Conservation (phyloP, 2,797 vertebrate genomes). For the Pterois miles region DNA sequence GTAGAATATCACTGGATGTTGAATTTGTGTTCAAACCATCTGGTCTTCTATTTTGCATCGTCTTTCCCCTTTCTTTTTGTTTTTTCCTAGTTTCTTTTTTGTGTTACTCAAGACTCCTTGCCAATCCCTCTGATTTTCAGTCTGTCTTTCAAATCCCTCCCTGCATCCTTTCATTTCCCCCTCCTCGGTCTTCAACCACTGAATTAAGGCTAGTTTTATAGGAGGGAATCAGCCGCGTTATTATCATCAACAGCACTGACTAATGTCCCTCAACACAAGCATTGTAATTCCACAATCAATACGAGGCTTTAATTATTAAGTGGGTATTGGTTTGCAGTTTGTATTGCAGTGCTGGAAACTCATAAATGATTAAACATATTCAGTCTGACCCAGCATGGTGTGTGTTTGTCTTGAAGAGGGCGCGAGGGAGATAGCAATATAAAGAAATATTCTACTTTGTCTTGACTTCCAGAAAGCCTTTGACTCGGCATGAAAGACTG, state of each 20-base stretch:
- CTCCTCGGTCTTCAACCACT: conserved; percentile 11
- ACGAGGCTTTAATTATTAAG: conserved; percentile 77
- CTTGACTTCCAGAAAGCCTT: conserved; percentile 20
- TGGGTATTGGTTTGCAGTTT: conserved; percentile 67
- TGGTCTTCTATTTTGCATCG: not conserved
- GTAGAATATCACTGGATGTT: not conserved
- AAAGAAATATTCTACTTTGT: conserved; percentile 27
- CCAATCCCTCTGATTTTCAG: conserved; percentile 19
- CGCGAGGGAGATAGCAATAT: not conserved
- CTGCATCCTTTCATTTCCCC: conserved; percentile 13
- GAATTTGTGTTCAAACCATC: not conserved
- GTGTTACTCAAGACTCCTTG: not conserved
- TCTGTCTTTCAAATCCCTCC: conserved; percentile 22
- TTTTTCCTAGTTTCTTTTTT: conserved; percentile 5
- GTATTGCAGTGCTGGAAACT: conserved; percentile 61
- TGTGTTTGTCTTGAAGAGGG: conserved; percentile 15
- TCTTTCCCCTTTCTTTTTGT: not conserved
- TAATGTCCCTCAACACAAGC: conserved; percentile 72
- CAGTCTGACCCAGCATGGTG: conserved; percentile 36
- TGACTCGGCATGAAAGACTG: conserved; percentile 19
- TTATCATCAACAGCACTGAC: conserved; percentile 66
- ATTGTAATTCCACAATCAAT: conserved; percentile 77
- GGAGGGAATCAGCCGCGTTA: conserved; percentile 59
- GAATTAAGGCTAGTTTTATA: conserved; percentile 55
- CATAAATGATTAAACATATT: conserved; percentile 74